Evolutionary conservation across 2,113 vertebrate species (phyloP).

Genomic region (Paratilapia polleni): DNA sequence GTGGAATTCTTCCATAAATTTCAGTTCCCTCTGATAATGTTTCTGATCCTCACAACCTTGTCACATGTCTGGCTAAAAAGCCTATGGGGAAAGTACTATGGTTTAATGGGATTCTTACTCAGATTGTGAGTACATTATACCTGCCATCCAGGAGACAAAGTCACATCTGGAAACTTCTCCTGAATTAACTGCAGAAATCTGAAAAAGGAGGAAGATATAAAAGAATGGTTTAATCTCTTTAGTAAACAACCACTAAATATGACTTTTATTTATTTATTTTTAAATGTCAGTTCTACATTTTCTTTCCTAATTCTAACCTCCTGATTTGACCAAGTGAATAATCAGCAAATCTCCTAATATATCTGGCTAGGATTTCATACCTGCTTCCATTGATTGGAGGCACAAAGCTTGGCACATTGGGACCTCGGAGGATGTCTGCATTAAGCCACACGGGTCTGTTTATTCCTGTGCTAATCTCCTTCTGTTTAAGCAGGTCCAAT

Average conservation of each 20-base stretch:
- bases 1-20: background rate
- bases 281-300: background rate
- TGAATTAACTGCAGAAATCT: slow-evolving; percentile 85
- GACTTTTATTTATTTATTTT: no score
- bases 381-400: slow-evolving; percentile 76
- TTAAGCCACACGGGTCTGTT: slow-evolving; percentile 82
- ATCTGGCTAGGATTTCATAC: slow-evolving; percentile 6
- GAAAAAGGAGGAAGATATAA: background rate
- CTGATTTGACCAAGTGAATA: background rate
- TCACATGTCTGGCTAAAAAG: background rate
- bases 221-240: background rate
- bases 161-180: slow-evolving; percentile 82
- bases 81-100: background rate
- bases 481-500: slow-evolving; percentile 70
- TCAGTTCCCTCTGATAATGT: background rate
- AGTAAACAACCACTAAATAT: no score
- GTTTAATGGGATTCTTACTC: rapidly evolving
- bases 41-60: background rate
- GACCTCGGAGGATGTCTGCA: slow-evolving; percentile 82
- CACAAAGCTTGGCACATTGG: slow-evolving; percentile 78
- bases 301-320: background rate
- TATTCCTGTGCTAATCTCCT: slow-evolving; percentile 63
- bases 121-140: slow-evolving; percentile 42
- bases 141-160: slow-evolving; percentile 86
- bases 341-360: background rate